phyloP scores from a whole-genome alignment of 2,888 invertebrate genomes.

The Lithophane leautieri region DNA sequence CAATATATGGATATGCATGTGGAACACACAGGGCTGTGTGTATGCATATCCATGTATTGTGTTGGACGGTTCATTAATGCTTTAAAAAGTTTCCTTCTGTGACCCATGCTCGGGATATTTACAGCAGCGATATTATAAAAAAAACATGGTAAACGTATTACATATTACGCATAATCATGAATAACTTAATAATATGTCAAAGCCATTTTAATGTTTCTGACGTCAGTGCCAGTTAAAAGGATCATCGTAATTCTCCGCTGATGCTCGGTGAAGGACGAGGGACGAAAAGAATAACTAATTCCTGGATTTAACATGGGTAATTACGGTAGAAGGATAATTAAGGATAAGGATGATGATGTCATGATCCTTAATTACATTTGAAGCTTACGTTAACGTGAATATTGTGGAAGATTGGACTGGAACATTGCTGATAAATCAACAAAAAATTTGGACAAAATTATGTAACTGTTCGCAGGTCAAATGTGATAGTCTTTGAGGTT shows the following conservation, averaged over 20 bases:
- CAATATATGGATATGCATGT: too few relatives aligned
- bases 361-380: slow-evolving; percentile 9
- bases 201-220: slow-evolving; percentile 23
- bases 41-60: not conserved
- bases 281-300: slow-evolving; percentile 35
- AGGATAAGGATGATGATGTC: not conserved
- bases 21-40: too few relatives aligned
- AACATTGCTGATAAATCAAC: not conserved
- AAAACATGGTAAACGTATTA: slow-evolving; percentile 7
- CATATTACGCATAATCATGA: not conserved
- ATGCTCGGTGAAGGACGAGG: slow-evolving; percentile 47
- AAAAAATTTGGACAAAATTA: not conserved
- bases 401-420: not conserved
- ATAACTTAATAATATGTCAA: slow-evolving; percentile 3
- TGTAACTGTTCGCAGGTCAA: not conserved
- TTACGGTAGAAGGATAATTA: slow-evolving; percentile 2
- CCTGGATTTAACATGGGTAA: slow-evolving; percentile 21
- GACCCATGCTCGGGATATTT: not conserved
- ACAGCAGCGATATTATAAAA: not conserved
- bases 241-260: slow-evolving; percentile 49
- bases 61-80: not conserved
- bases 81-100: not conserved
- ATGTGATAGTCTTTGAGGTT: not conserved
- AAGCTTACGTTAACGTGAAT: not conserved
- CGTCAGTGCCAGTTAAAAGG: slow-evolving; percentile 53